A percentile compares a stretch with the other conserved stretches of the same genome.
Evolutionary conservation across 2,888 invertebrate species (phyloP).

Genomic region (Euclidia mi): DNA sequence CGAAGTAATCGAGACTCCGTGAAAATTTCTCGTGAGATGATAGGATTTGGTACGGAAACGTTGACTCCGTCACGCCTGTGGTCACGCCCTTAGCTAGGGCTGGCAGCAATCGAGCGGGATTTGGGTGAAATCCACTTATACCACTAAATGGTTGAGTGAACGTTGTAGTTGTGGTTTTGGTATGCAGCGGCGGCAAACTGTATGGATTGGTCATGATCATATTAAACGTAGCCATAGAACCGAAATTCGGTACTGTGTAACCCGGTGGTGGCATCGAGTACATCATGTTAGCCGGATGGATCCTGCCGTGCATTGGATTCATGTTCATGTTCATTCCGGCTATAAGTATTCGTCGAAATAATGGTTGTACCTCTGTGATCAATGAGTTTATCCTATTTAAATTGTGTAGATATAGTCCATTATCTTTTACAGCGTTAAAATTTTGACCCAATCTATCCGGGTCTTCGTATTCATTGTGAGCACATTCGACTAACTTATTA

Average conservation of each 20-base stretch:
- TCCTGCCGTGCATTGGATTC: not conserved
- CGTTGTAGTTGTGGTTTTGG: not conserved
- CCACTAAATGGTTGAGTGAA: conserved; percentile 7
- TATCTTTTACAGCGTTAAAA: not conserved
- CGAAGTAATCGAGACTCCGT: conserved; percentile 47
- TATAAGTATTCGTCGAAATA: conserved; percentile 6
- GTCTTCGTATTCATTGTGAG: not conserved
- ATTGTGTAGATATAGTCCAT: not conserved
- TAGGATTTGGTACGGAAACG: conserved; percentile 17
- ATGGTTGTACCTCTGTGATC: not conserved
- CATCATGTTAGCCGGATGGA: conserved; percentile 5
- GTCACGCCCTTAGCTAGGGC: conserved; percentile 12
- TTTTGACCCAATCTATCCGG: not conserved
- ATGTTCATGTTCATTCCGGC: conserved; percentile 5
- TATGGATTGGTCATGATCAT: conserved; percentile 4
- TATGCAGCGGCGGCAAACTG: not conserved
- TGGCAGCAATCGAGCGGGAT: conserved; percentile 15
- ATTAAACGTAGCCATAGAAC: conserved; percentile 1
- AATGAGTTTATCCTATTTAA: conserved; percentile 6
- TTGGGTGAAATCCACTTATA: conserved; percentile 19
- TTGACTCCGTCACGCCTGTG: conserved; percentile 15
- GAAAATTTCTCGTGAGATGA: conserved; percentile 37
- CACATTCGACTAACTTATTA: conserved; percentile 1
- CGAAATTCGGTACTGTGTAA: conserved; percentile 5
- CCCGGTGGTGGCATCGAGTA: conserved; percentile 3